Evolutionary conservation across 2,113 vertebrate genomes (phyloP).

Genomic region (Pavo muticus): DNA sequence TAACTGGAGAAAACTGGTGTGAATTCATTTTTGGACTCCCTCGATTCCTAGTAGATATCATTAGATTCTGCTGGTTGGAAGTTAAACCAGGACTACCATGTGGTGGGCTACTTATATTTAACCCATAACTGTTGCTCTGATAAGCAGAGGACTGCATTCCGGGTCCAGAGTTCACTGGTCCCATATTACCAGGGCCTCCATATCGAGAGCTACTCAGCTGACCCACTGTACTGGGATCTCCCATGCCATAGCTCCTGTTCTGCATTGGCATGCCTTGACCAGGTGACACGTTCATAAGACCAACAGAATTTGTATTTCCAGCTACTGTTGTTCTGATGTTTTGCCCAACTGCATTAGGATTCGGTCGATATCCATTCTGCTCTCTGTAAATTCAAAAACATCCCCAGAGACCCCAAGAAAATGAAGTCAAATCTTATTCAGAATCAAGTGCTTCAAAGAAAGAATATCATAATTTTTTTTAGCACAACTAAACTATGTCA

Average conservation of each 20-base stretch:
- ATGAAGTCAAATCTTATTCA: constrained; percentile 13
- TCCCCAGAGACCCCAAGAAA: constrained; percentile 12
- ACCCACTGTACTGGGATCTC: constrained; percentile 68
- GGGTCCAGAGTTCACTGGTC: constrained; percentile 58
- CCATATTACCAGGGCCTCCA: constrained; percentile 62
- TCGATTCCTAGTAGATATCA: constrained; percentile 91
- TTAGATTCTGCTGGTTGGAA: constrained; percentile 86
- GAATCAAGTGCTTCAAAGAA: neutral
- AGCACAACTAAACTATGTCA: neutral
- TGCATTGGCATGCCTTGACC: constrained; percentile 80
- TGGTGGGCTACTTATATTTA: constrained; percentile 91
- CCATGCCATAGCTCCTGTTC: constrained; percentile 78
- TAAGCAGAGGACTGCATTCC: constrained; percentile 84
- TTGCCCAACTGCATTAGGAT: constrained; percentile 80
- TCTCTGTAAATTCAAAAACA: constrained; percentile 81
- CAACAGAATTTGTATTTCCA: constrained; percentile 80
- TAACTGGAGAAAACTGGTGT: constrained; percentile 91
- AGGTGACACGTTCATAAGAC: constrained; percentile 83
- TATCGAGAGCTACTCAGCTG: constrained; percentile 78
- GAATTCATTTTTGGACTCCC: constrained; percentile 93
- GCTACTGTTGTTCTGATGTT: constrained; percentile 84
- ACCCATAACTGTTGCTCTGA: constrained; percentile 85
- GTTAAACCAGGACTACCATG: constrained; percentile 89
- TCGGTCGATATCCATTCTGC: constrained; percentile 89
- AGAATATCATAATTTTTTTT: neutral